Percentiles rank a stretch among this genome's conserved stretches.
Evolutionary conservation across 2,113 vertebrate species (phyloP).

Genomic region (Ia io): DNA sequence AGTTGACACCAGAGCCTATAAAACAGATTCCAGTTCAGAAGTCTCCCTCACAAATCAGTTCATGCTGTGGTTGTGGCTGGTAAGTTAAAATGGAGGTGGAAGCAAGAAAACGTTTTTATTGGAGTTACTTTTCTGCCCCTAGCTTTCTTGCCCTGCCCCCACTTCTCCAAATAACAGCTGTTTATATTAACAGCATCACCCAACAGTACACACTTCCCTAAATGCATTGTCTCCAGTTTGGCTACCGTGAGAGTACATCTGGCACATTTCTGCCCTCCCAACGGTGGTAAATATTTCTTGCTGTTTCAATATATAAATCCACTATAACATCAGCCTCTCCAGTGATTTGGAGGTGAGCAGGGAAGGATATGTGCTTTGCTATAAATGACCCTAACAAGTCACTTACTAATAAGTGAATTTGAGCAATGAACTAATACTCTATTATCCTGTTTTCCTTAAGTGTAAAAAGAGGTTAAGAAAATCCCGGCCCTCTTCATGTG

Average conservation of each 20-base stretch:
- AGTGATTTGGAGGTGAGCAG: background rate
- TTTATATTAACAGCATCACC: background rate
- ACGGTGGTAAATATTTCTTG: background rate
- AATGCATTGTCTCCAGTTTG: background rate
- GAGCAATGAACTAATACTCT: background rate
- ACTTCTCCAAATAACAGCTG: background rate
- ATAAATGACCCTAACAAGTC: background rate
- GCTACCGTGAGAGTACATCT: background rate
- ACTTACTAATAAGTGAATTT: background rate
- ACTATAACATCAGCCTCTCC: background rate
- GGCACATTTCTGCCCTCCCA: background rate
- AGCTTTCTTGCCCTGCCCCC: background rate
- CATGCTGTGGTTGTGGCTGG: background rate
- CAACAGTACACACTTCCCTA: background rate
- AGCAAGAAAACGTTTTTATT: background rate
- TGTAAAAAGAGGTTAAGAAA: background rate
- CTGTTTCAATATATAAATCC: background rate
- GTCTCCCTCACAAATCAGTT: background rate
- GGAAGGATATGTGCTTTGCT: too few relatives aligned
- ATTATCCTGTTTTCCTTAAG: background rate
- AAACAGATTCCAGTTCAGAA: background rate
- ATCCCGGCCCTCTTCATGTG: background rate
- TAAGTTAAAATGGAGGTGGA: background rate
- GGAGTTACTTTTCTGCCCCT: background rate
- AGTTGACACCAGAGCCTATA: background rate